Percentiles rank a stretch among this genome's conserved stretches.
phyloP scores from a whole-genome alignment of 1,140 invertebrate genomes.

The Paramacrobiotus metropolitanus region DNA sequence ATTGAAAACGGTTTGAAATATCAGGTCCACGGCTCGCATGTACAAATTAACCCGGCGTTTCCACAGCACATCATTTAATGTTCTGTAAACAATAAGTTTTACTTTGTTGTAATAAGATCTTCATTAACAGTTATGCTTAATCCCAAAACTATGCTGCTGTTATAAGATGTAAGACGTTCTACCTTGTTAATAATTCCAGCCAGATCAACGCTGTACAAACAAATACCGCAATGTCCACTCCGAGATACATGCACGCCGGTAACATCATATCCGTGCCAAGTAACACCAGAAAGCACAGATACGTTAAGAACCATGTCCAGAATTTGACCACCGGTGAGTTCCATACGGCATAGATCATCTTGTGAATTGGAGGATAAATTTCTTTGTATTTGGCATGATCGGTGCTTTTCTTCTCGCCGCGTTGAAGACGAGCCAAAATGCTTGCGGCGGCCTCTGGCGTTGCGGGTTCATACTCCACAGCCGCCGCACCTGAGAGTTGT shows the following conservation, averaged over 20 bases:
- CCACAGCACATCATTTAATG: background rate
- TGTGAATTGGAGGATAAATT: constrained; percentile 13
- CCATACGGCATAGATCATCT: constrained; percentile 18
- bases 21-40: background rate
- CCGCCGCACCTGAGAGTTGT: no score
- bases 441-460: no score
- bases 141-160: background rate
- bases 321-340: constrained; percentile 18
- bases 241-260: background rate
- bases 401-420: background rate
- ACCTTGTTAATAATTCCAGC: background rate
- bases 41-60: background rate
- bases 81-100: background rate
- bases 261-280: background rate
- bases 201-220: background rate
- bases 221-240: background rate
- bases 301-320: constrained; percentile 13
- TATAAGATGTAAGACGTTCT: background rate
- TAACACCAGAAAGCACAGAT: background rate
- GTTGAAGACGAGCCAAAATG: no score
- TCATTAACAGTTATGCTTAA: no score
- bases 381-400: background rate
- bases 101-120: no score
- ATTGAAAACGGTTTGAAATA: background rate
- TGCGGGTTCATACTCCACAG: no score